Base-by-base conservation (phyloP, 2,888 invertebrate genomes). In the Sesamia inferens region DNA sequence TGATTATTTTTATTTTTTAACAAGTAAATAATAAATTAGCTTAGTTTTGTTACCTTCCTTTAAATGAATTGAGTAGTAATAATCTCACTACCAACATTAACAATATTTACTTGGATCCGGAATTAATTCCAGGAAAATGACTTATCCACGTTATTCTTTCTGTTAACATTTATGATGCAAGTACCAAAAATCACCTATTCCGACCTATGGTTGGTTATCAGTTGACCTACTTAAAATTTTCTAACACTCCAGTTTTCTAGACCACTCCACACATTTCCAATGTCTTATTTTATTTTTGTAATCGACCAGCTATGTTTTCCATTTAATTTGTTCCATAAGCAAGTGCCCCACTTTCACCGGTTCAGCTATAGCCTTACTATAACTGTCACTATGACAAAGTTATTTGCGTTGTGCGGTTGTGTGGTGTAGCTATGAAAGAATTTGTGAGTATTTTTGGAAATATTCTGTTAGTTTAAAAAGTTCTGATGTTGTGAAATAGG, bases 331-430 rank as follows among this genome's bases (percentile, higher is more conserved):
- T 85, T 86, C 88, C 71, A 79, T 81, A 79, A 81, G 66, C 65
- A 31, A 74, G 67, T 88, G 93, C 68, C 91, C 92, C 84, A 93
- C 94, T 94, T 94, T 94, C 94, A 91, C 94, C 88, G 73, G 51
- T 42, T 55, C 59, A 64, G 68, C 85, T 81, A 79, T 82, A 84
- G 82, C 83, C 81, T 80, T 83, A 48, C 47, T 78, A 88, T 87
- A 89, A 91, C 88, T 89, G 91, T 90, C 88, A 83, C 74, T 80
- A 64, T 71, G 66, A 39, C 5, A 39, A 39, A 39, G 39, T 48
- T 65, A 76, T 81, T 71, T 71, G 74, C 71, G 79, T 81, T 84
- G 84, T 75, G 71, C 75, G 69, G 80, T 79, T 73, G 79, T 82
- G 82, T 86, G 67, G 59, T 72, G 76, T 79, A 67, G 83, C 81